These are phyloP conservation scores for Thecocarcelia acutangulata DNA, from an alignment of 2,888 invertebrate species.

Conservation along the genomic window DNA sequence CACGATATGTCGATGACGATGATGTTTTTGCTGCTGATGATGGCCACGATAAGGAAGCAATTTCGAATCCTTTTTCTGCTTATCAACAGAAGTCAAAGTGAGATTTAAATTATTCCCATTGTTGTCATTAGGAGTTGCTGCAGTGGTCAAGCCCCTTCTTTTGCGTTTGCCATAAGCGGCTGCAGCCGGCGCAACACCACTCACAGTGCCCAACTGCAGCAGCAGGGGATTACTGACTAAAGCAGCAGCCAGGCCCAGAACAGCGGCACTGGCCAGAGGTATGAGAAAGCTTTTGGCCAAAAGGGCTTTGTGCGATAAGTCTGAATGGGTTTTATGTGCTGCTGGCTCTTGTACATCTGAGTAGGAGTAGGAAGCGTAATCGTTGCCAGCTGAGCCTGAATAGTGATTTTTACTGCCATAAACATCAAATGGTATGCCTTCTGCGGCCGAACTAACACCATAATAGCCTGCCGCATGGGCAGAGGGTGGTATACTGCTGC, in stretches of 20 bases:
- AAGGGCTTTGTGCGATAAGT: conserved; percentile 77
- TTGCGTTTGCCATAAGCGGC: conserved; percentile 76
- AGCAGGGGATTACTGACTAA: conserved; percentile 89
- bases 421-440: conserved; percentile 77
- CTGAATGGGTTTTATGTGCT: conserved; percentile 75
- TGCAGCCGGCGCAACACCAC: conserved; percentile 82
- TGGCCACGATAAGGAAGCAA: conserved; percentile 70
- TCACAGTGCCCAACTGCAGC: conserved; percentile 88
- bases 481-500: conserved; percentile 43
- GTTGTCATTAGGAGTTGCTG: conserved; percentile 1
- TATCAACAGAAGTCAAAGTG: conserved; percentile 12
- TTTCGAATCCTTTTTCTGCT: conserved; percentile 17
- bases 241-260: conserved; percentile 91
- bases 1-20: conserved; percentile 33
- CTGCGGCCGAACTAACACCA: conserved; percentile 70
- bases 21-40: conserved; percentile 45
- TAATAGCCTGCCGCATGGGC: conserved; percentile 69
- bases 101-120: conserved; percentile 29
- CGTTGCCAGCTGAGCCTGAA: conserved; percentile 74
- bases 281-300: conserved; percentile 84
- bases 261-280: conserved; percentile 89
- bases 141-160: conserved; percentile 56
- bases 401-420: conserved; percentile 74
- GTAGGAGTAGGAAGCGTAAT: conserved; percentile 74
- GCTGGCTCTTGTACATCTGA: conserved; percentile 69